These are phyloP conservation scores for Cryptocheilus praepositus DNA, from an alignment of 2,888 invertebrate species.

Conservation along the genomic window DNA sequence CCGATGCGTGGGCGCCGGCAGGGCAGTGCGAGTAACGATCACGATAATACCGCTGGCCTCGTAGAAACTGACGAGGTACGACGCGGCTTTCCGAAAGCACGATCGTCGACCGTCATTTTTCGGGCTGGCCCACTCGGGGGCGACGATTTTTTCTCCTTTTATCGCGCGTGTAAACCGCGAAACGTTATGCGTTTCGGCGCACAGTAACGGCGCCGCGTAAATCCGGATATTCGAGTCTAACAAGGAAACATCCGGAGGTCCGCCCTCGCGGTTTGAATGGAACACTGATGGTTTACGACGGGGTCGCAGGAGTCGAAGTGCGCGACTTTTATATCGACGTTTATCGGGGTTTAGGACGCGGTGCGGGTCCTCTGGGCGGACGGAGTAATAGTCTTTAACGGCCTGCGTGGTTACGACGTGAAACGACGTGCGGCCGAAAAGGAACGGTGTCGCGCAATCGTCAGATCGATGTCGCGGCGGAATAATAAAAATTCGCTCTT, in stretches of 20 bases:
- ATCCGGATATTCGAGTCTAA: too few species aligned
- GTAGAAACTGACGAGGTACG: slow-evolving; percentile 55
- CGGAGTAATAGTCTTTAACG: neutral
- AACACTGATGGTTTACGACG: too few species aligned
- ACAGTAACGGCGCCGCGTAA: too few species aligned
- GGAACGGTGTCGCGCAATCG: too few species aligned
- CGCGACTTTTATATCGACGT: neutral
- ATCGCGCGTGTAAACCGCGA: slow-evolving; percentile 33
- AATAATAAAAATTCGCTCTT: too few species aligned
- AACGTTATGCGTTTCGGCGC: neutral
- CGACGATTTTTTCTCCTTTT: slow-evolving; percentile 29
- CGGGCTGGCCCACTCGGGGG: slow-evolving; percentile 10
- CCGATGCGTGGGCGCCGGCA: slow-evolving; percentile 33
- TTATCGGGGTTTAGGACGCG: too few species aligned
- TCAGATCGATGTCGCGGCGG: too few species aligned
- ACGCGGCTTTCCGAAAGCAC: slow-evolving; percentile 37
- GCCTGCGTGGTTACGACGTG: neutral
- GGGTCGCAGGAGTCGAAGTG: slow-evolving; percentile 1
- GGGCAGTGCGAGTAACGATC: slow-evolving; percentile 42
- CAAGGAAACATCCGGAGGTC: too few species aligned
- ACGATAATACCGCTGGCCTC: slow-evolving; percentile 49
- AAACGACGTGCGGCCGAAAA: neutral
- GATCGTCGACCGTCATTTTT: slow-evolving; percentile 33
- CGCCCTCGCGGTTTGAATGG: too few species aligned
- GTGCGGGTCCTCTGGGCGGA: too few species aligned